Conservation (phyloP, 2,797 vertebrate genomes). For the Hozukius guyotensis region DNA sequence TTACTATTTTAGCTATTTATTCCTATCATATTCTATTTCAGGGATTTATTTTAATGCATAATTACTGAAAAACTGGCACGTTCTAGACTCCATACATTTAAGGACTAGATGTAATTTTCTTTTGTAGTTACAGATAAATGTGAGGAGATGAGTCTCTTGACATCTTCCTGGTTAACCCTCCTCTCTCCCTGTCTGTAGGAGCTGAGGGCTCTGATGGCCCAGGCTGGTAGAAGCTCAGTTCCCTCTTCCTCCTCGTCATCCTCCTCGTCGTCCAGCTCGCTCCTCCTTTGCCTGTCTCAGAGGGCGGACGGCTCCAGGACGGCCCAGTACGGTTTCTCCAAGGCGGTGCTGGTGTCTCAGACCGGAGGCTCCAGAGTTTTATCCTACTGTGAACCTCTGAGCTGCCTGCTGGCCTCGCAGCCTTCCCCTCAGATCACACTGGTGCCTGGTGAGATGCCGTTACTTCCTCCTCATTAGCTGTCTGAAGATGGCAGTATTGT, state of each 20-base stretch:
- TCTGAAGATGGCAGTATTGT: background rate
- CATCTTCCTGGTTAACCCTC: background rate
- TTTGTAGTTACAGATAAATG: too few species aligned
- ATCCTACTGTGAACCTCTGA: conserved; percentile 87
- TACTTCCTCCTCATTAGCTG: background rate
- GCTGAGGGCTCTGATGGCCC: conserved; percentile 84
- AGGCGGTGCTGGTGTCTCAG: conserved; percentile 88
- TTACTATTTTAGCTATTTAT: background rate
- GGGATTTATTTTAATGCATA: background rate
- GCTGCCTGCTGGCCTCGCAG: conserved; percentile 93
- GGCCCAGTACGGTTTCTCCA: conserved; percentile 88
- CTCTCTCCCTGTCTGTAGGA: conserved; percentile 77
- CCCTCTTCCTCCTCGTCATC: conserved; percentile 32
- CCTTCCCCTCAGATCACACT: conserved; percentile 90
- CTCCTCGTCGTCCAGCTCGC: conserved; percentile 12
- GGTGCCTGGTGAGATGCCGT: conserved; percentile 85
- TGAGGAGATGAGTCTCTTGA: background rate
- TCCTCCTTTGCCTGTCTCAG: conserved; percentile 74
- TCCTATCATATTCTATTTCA: background rate
- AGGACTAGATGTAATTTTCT: background rate
- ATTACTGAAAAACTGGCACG: background rate
- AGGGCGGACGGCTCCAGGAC: conserved; percentile 59
- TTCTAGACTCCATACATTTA: background rate
- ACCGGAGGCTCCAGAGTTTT: conserved; percentile 90
- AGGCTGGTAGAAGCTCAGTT: conserved; percentile 63